phyloP scores from a whole-genome alignment of 2,888 invertebrate species.

The Tetranychus piercei region DNA sequence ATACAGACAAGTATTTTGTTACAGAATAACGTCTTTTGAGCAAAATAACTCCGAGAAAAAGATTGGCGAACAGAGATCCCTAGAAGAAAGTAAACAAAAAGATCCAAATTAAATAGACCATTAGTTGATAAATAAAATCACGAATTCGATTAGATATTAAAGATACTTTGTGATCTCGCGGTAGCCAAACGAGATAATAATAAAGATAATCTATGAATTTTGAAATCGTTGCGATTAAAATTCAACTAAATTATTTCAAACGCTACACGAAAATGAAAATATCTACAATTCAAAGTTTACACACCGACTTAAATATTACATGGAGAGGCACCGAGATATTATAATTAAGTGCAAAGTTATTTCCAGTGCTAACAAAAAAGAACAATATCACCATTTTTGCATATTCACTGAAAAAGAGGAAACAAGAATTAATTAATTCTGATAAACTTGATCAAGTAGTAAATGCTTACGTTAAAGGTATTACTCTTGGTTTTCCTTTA shows the following conservation, averaged over 20 bases:
- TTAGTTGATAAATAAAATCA: neutral
- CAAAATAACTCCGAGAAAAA: constrained; percentile 74
- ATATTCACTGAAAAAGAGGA: constrained; percentile 45
- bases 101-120: constrained; percentile 15
- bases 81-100: constrained; percentile 30
- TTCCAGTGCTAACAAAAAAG: constrained; percentile 33
- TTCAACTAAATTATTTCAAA: too few species aligned
- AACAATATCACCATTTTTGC: constrained; percentile 32
- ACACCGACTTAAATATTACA: constrained; percentile 85
- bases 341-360: constrained; percentile 82
- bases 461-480: neutral
- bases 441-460: constrained; percentile 29
- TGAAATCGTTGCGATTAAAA: too few species aligned
- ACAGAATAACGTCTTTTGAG: constrained; percentile 47
- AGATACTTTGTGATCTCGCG: too few species aligned
- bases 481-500: constrained; percentile 40
- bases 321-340: constrained; percentile 94
- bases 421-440: constrained; percentile 45
- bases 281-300: too few species aligned
- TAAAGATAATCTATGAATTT: too few species aligned
- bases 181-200: too few species aligned
- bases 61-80: constrained; percentile 85
- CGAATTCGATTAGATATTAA: constrained; percentile 28
- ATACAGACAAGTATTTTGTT: constrained; percentile 71
- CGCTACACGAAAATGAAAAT: too few species aligned